Evolutionary conservation across 2,113 vertebrate genomes (phyloP).

Genomic region (Salminus brasiliensis): DNA sequence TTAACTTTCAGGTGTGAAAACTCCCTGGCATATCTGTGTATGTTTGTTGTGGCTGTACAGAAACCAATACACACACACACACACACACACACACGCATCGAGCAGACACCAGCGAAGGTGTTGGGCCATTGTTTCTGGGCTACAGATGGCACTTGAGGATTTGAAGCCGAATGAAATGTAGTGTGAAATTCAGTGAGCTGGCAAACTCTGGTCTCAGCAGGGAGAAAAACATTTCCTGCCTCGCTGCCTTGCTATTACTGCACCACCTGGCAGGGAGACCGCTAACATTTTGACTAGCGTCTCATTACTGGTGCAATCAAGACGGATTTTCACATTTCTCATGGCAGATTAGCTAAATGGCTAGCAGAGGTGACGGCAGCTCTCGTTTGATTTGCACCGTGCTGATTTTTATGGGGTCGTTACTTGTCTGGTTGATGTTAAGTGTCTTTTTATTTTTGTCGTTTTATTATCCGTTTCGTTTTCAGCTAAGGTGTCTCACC

Average conservation of each 20-base stretch:
- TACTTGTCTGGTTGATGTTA: neutral
- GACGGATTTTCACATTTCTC: neutral
- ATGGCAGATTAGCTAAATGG: neutral
- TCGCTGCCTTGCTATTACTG: neutral
- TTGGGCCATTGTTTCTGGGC: neutral
- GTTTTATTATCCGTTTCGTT: neutral
- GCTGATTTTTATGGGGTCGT: neutral
- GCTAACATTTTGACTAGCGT: neutral
- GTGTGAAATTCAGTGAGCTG: slow-evolving; percentile 26
- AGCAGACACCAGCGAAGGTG: neutral
- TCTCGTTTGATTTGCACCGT: neutral
- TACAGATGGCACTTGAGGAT: slow-evolving; percentile 28
- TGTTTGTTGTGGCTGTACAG: neutral
- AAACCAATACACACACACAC: neutral
- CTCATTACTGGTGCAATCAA: neutral
- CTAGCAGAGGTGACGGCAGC: neutral
- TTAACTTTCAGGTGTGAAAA: no score
- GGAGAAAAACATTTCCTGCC: neutral
- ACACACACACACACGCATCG: neutral
- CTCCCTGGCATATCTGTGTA: no score
- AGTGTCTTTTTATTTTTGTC: neutral
- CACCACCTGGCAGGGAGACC: neutral
- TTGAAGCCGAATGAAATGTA: slow-evolving; percentile 22
- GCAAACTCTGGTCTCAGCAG: neutral
- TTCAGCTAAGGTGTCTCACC: no score